Conservation (phyloP, 1,140 invertebrate species). For the Pogonus chalceus region DNA sequence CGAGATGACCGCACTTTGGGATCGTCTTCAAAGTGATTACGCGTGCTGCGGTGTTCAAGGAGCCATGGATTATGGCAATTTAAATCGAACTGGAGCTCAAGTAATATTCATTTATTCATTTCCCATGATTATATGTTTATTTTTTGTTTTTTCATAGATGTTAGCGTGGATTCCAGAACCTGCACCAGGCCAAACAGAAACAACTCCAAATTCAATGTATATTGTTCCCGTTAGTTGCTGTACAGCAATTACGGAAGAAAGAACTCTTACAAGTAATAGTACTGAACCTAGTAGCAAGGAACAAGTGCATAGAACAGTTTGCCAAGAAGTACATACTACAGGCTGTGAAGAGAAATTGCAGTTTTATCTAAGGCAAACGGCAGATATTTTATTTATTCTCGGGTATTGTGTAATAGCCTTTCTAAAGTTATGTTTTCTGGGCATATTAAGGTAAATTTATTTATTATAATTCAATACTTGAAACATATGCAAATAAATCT, state of each 20-base stretch:
- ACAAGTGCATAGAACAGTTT: neutral
- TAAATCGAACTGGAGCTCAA: neutral
- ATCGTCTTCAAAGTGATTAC: slow-evolving; percentile 63
- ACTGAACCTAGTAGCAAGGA: neutral
- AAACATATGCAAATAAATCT: neutral
- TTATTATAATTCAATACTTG: neutral
- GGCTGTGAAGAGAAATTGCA: slow-evolving; percentile 17
- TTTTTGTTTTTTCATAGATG: too few relatives aligned
- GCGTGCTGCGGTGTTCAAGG: slow-evolving; percentile 70
- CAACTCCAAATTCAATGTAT: neutral
- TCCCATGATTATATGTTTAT: slow-evolving; percentile 20
- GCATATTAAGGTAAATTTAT: slow-evolving; percentile 50
- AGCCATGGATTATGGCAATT: slow-evolving; percentile 48
- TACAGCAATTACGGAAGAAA: slow-evolving; percentile 13
- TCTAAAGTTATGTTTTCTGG: slow-evolving; percentile 80
- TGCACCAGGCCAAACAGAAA: slow-evolving; percentile 34
- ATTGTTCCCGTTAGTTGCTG: slow-evolving; percentile 3
- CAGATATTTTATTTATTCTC: slow-evolving; percentile 71
- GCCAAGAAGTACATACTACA: slow-evolving; percentile 7
- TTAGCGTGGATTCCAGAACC: slow-evolving; percentile 30
- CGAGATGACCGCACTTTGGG: slow-evolving; percentile 69
- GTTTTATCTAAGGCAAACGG: slow-evolving; percentile 63
- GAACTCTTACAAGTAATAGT: neutral
- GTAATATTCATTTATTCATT: too few relatives aligned
- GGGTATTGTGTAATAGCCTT: slow-evolving; percentile 86